phyloP scores from a whole-genome alignment of 2,797 vertebrate genomes.

The Sebastes glaucus region DNA sequence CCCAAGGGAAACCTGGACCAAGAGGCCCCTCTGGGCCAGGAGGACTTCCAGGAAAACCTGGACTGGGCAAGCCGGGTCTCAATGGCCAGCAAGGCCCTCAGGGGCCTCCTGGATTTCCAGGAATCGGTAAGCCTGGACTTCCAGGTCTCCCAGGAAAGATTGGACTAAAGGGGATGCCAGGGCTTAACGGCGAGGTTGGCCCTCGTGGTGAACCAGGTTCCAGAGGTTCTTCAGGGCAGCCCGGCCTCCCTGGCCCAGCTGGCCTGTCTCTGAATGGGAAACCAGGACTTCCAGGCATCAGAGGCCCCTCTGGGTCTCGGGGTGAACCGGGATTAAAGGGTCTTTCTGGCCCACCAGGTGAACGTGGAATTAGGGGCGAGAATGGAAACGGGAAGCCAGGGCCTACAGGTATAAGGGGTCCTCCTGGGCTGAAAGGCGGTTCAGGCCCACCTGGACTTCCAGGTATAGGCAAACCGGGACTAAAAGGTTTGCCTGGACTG shows the following conservation, averaged over 20 bases:
- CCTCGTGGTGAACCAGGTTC: constrained; percentile 92
- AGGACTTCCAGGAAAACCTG: constrained; percentile 94
- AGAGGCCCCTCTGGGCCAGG: constrained; percentile 91
- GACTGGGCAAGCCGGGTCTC: constrained; percentile 93
- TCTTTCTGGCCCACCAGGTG: constrained; percentile 85
- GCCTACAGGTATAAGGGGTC: constrained; percentile 82
- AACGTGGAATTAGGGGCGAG: constrained; percentile 91
- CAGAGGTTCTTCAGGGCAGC: constrained; percentile 90
- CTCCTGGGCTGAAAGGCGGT: constrained; percentile 84
- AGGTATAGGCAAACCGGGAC: constrained; percentile 89
- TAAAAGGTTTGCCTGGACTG: constrained; percentile 87
- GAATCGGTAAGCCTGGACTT: constrained; percentile 94
- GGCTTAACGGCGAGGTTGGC: constrained; percentile 89
- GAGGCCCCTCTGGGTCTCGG: constrained; percentile 87
- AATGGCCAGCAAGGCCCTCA: constrained; percentile 92
- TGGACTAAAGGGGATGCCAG: constrained; percentile 90
- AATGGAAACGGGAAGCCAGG: constrained; percentile 94
- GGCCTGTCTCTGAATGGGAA: constrained; percentile 95
- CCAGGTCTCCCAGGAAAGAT: constrained; percentile 93
- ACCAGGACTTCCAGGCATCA: constrained; percentile 90
- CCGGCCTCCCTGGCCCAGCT: constrained; percentile 92
- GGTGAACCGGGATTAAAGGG: constrained; percentile 93
- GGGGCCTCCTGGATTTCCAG: constrained; percentile 92
- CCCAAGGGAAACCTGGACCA: constrained; percentile 93
- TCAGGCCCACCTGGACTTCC: constrained; percentile 83